Evolutionary conservation across 2,113 vertebrate species (phyloP).

Genomic region (Corythornis madagascariensis): DNA sequence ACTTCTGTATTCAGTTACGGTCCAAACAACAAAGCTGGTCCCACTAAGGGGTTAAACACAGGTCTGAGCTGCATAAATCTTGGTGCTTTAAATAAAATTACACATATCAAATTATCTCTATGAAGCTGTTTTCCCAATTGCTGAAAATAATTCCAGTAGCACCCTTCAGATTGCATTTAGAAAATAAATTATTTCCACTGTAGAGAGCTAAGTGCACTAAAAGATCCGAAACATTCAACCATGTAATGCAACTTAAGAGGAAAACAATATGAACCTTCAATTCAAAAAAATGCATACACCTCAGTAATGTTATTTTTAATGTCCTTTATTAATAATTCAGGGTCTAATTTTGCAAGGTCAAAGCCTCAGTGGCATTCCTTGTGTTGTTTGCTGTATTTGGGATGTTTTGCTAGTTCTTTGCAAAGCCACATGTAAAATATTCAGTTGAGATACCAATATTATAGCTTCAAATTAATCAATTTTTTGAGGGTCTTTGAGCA

Average conservation of each 20-base stretch:
- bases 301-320: background rate
- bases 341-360: background rate
- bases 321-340: background rate
- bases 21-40: background rate
- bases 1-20: background rate
- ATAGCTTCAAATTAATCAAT: background rate
- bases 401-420: background rate
- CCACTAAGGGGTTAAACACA: background rate
- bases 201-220: background rate
- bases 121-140: background rate
- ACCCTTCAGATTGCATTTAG: background rate
- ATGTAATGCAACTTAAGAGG: background rate
- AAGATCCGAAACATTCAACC: background rate
- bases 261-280: background rate
- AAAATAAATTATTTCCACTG: conserved; percentile 5
- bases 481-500: background rate
- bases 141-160: background rate
- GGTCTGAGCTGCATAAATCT: background rate
- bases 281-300: background rate
- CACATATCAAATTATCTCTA: background rate
- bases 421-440: background rate
- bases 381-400: background rate
- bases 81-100: background rate
- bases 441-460: background rate
- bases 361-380: background rate